phyloP scores from a whole-genome alignment of 2,113 vertebrate species.

The Clupea harengus region DNA sequence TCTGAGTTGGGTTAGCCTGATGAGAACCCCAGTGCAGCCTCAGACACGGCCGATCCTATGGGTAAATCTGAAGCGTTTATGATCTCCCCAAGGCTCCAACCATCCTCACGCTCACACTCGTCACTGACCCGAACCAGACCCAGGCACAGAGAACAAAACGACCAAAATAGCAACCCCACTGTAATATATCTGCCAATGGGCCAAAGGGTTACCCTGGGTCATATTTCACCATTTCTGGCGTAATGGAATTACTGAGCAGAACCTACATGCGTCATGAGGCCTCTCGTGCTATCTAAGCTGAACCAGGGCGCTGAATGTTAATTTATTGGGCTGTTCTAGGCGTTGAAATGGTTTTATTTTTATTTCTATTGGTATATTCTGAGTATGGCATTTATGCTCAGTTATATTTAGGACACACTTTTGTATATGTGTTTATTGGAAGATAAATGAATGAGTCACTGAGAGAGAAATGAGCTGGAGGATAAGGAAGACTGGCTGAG shows the following conservation, averaged over 20 bases:
- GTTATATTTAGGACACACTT: slow-evolving; percentile 1
- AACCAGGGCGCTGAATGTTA: not conserved
- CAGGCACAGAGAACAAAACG: slow-evolving; percentile 43
- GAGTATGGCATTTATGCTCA: not conserved
- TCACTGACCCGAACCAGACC: slow-evolving; percentile 39
- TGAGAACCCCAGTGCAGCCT: slow-evolving; percentile 54
- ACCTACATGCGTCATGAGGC: slow-evolving; percentile 58
- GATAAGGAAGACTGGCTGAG: not conserved
- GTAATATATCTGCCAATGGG: slow-evolving; percentile 38
- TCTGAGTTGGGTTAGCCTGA: slow-evolving; percentile 30
- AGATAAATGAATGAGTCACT: not conserved
- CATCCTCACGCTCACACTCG: slow-evolving; percentile 27
- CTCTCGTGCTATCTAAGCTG: slow-evolving; percentile 32
- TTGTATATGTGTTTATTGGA: not conserved
- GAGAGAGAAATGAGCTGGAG: not conserved
- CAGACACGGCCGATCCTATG: slow-evolving; percentile 35
- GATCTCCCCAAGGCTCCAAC: slow-evolving; percentile 43
- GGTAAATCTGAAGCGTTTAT: slow-evolving; percentile 31
- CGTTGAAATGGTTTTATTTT: not conserved
- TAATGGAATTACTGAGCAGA: slow-evolving; percentile 65
- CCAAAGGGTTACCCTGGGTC: slow-evolving; percentile 50
- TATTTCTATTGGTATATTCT: not conserved
- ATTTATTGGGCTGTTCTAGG: slow-evolving; percentile 3
- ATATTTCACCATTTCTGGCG: slow-evolving; percentile 64
- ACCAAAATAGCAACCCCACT: slow-evolving; percentile 48